These are phyloP conservation scores for Polypedilum pembai DNA, from an alignment of 1,140 invertebrate genomes.

Conservation along the genomic window DNA sequence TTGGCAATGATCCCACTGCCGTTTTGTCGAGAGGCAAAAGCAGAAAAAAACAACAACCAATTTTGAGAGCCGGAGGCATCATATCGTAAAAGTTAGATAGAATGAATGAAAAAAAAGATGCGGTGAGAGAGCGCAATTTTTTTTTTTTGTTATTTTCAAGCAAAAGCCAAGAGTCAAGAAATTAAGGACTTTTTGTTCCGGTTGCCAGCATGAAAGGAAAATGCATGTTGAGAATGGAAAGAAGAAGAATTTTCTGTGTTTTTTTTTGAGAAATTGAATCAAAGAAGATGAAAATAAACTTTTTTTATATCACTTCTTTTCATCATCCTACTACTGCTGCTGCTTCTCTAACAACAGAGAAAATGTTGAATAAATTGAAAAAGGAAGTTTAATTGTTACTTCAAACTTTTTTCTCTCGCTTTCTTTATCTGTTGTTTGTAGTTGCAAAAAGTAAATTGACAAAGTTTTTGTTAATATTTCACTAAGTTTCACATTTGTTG, in stretches of 20 bases:
- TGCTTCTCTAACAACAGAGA: not conserved
- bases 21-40: not conserved
- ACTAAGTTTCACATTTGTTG: too few relatives aligned
- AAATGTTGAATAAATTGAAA: constrained; percentile 15
- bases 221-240: not conserved
- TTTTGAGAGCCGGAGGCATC: constrained; percentile 7
- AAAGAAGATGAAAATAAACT: not conserved
- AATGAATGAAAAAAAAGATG: constrained; percentile 8
- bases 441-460: too few relatives aligned
- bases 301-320: not conserved
- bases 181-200: constrained; percentile 27
- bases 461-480: too few relatives aligned
- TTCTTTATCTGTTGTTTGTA: too few relatives aligned
- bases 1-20: constrained; percentile 24
- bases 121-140: not conserved
- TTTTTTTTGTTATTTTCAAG: not conserved
- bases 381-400: constrained; percentile 27
- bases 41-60: not conserved
- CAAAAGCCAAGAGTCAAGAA: constrained; percentile 3
- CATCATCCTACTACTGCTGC: not conserved
- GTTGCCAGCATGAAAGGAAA: not conserved
- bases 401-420: too few relatives aligned
- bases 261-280: constrained; percentile 1
- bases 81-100: not conserved
- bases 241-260: not conserved